A percentile compares a stretch with the other conserved stretches of the same genome.
phyloP scores from a whole-genome alignment of 2,113 vertebrate species.

The Bufo bufo region DNA sequence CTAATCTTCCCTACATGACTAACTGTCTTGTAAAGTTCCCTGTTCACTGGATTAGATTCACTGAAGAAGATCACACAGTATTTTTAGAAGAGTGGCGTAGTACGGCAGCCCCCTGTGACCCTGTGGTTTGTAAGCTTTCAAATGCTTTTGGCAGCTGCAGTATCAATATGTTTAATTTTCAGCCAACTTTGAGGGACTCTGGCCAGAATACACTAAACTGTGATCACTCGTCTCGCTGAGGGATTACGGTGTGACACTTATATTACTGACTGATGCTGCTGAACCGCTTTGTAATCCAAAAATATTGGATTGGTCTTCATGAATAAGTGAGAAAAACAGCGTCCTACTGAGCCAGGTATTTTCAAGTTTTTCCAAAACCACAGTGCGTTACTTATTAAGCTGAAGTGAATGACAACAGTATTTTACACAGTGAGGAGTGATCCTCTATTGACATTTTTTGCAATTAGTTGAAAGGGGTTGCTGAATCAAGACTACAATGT shows the following conservation, averaged over 20 bases:
- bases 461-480: too few species aligned
- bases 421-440: not conserved
- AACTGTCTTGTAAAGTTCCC: not conserved
- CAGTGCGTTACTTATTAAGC: not conserved
- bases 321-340: conserved; percentile 9
- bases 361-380: not conserved
- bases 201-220: conserved; percentile 32
- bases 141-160: conserved; percentile 31
- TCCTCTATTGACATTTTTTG: not conserved
- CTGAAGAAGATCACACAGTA: not conserved
- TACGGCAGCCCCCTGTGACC: conserved; percentile 14
- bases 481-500: too few species aligned
- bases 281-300: conserved; percentile 11
- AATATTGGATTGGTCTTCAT: conserved; percentile 7
- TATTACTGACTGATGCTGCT: conserved; percentile 26
- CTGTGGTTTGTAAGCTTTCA: conserved; percentile 13
- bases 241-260: conserved; percentile 26
- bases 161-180: conserved; percentile 46
- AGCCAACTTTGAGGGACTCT: conserved; percentile 30
- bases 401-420: not conserved
- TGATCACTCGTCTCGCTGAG: conserved; percentile 7
- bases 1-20: not conserved
- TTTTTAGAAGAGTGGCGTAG: conserved; percentile 1
- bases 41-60: not conserved
- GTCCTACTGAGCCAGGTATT: not conserved